Base-by-base conservation (phyloP, 1,140 invertebrate genomes). In the Charaxes varanes region DNA sequence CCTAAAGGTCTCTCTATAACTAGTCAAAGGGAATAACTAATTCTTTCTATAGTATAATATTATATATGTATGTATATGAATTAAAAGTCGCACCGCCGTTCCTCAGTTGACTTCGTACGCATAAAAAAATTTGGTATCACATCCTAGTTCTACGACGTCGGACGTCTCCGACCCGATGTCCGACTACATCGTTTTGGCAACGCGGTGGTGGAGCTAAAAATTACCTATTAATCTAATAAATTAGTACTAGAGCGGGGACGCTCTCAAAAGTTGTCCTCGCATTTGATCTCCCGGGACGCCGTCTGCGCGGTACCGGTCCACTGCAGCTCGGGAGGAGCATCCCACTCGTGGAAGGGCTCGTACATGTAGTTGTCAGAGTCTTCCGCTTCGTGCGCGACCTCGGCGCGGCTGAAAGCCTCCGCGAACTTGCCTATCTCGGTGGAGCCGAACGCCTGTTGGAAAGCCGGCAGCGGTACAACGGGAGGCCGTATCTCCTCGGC, bases 401-500 rank as follows among this genome's bases (percentile, higher is more conserved):
- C 78, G 3, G 74, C 61, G n/a, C 78, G 73, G 38, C 71, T 82
- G 51, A 88, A 88, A 6, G 85, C 86, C 46, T 87, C 87, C 3
- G 86, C 87, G 52, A 92, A 93, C 36, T 88, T 87, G 13, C 91
- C 91, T 35, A 92, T 92, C 68, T 92, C 91, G 13, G 91, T 92
- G 1, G 90, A 92, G 7, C 91, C 91, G 57, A 93, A 93, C 0
- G 91, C 90, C 64, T 92, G 91, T 49, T 91, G 90, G 43, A 92
- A 93, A 1, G 90, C 91, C 0, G 91, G 91, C 24, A 93, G 62
- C 6, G 90, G 90, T 16, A 83, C 76, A 3, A 80, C 61, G 0
- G 71, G 71, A 13, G 73, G 71, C 14, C 67, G 53, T 33, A 63
- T 66, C 28, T 71, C 66, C 19, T 61, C 58, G 1, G 70, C 64